Conservation (phyloP, 1,140 invertebrate genomes). For the Ganaspis sp. region DNA sequence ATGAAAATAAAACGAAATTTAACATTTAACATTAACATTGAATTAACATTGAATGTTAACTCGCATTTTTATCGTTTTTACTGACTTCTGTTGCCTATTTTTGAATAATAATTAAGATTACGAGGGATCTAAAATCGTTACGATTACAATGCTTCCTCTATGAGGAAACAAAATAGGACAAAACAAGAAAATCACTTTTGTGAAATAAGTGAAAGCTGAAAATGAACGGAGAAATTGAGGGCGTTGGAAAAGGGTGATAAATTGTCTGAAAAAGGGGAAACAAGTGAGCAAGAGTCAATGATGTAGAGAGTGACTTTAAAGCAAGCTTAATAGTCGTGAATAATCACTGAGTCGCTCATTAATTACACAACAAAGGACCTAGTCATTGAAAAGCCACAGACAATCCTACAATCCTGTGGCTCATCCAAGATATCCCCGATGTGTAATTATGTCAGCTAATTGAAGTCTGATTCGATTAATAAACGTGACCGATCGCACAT, state of each 20-base stretch:
- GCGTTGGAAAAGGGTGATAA: neutral
- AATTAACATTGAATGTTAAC: no score
- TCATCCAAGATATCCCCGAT: slow-evolving; percentile 60
- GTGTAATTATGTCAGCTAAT: slow-evolving; percentile 67
- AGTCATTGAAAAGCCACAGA: slow-evolving; percentile 58
- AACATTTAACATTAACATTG: no score
- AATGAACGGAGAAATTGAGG: neutral
- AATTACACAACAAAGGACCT: slow-evolving; percentile 53
- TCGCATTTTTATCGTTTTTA: no score
- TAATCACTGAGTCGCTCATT: slow-evolving; percentile 51
- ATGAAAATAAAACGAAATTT: no score
- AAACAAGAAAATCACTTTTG: neutral
- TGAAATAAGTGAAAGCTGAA: neutral
- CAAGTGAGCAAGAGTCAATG: slow-evolving; percentile 11
- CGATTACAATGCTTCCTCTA: no score
- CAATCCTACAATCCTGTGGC: slow-evolving; percentile 52
- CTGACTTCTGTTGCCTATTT: no score
- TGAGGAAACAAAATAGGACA: no score
- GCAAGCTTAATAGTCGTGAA: slow-evolving; percentile 40
- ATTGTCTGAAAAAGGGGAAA: neutral
- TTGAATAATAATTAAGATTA: no score
- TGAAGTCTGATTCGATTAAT: slow-evolving; percentile 70
- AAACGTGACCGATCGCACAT: slow-evolving; percentile 60
- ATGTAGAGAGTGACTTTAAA: slow-evolving; percentile 41
- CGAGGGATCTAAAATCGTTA: no score